Base-by-base conservation (phyloP, 1,140 invertebrate genomes). In the Stegodyphus mimosarum region DNA sequence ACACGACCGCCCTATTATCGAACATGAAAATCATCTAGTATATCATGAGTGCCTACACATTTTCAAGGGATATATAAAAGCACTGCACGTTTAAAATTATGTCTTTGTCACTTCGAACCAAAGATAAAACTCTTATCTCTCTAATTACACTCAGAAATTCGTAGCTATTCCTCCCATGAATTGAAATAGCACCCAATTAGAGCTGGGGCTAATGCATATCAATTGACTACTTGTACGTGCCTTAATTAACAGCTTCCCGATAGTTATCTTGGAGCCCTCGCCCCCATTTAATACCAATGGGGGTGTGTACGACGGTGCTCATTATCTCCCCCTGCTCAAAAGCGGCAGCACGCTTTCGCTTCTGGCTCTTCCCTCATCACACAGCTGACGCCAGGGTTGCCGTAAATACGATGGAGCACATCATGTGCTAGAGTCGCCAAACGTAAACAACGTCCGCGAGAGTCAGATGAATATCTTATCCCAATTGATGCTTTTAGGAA, bases 171-270 rank as follows among this genome's bases (percentile, higher is more conserved):
- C 33, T 33, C 33, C 33, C 33, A 33, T 52, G 13, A 18, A 74
- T 76, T 76, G 53, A 64, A 76, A 50, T 76, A 64, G 9, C 69
- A 81, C 15, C 53, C 69, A 81, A 81, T 81, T 81, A 81, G 52
- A 49, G n/a, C 33, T 6, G 51, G 51, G 15, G 50, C 52, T 66
- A 81, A 73, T 73, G 79, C 55, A 51, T 52, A 66, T n/a, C 79
- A 66, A 81, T 81, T 81, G 79, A 64, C 77, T 80, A 80, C 77
- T 80, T 71, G 77, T 81, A 81, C 60, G 70, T 73, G 55, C 79
- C 7, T 15, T 73, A 81, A 81, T 81, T 81, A 81, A 81, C 79
- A 52, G 79, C 55, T 64, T 81, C 79, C 70, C 49, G 79, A 81
- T 81, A 81, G 79, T 81, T 81, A 81, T 81, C 79, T n/a, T n/a